phyloP scores from a whole-genome alignment of 2,797 vertebrate species.

The Poliocrania exsul region DNA sequence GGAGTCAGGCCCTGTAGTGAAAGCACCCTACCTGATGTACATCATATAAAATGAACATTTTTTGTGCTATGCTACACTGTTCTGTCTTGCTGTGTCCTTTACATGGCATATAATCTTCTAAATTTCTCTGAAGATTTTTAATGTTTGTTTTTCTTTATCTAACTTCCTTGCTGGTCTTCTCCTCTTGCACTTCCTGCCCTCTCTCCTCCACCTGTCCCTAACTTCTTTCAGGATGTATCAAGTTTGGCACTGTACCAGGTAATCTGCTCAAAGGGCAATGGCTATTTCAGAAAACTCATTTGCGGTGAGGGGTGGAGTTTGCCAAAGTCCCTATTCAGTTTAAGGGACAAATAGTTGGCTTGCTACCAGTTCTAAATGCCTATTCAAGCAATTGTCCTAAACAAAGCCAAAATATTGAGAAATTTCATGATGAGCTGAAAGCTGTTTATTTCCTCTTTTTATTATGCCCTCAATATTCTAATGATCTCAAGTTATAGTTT shows the following conservation, averaged over 20 bases:
- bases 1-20: background rate
- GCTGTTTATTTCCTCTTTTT: background rate
- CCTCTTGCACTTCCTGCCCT: background rate
- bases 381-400: background rate
- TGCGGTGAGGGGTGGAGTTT: background rate
- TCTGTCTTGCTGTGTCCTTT: background rate
- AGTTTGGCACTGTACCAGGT: background rate
- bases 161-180: background rate
- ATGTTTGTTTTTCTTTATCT: background rate
- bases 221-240: background rate
- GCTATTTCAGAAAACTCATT: slow-evolving; percentile 4
- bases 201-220: background rate
- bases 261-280: background rate
- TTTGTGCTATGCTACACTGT: background rate
- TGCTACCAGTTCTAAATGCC: background rate
- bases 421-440: background rate
- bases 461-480: background rate
- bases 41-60: background rate
- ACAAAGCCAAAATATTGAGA: background rate
- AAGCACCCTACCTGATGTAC: background rate
- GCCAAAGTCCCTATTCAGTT: slow-evolving; percentile 16
- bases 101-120: background rate
- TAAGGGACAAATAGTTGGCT: background rate
- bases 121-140: background rate
- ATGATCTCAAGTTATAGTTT: background rate